phyloP scores from a whole-genome alignment of 92 coral and sea anemone species.

The Actinostola sp. region DNA sequence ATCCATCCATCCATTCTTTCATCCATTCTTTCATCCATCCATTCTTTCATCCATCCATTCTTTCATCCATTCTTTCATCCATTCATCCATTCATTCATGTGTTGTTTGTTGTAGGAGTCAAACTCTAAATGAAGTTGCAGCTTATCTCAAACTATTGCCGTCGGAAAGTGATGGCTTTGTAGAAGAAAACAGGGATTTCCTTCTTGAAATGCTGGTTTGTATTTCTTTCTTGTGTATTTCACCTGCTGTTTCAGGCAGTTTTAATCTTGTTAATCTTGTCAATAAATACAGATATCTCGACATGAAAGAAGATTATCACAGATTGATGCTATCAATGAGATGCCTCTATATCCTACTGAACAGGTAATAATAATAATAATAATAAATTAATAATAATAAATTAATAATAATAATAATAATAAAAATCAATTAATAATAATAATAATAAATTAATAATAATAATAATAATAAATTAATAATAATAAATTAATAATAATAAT shows the following conservation, averaged over 20 bases:
- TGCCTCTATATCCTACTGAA: constrained; percentile 97
- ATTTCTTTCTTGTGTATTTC: not conserved
- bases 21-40: not conserved
- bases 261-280: not conserved
- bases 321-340: constrained; percentile 96
- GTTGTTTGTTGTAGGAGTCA: constrained; percentile 51
- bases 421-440: no score
- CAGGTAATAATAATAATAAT: constrained; percentile 52
- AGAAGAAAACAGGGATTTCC: constrained; percentile 76
- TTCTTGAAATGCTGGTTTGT: constrained; percentile 85
- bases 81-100: not conserved
- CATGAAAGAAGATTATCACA: constrained; percentile 96
- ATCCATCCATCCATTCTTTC: not conserved
- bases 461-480: no score
- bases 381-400: not conserved
- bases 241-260: not conserved
- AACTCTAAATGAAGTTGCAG: constrained; percentile 87
- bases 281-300: constrained; percentile 79
- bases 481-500: no score
- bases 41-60: not conserved
- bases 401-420: no score
- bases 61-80: not conserved
- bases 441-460: no score
- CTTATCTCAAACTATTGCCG: constrained; percentile 87
- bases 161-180: constrained; percentile 66